Percentiles rank a stretch among this genome's conserved stretches.
Conservation (phyloP, 2,888 invertebrate genomes). For the Meteorus cinctellus region DNA sequence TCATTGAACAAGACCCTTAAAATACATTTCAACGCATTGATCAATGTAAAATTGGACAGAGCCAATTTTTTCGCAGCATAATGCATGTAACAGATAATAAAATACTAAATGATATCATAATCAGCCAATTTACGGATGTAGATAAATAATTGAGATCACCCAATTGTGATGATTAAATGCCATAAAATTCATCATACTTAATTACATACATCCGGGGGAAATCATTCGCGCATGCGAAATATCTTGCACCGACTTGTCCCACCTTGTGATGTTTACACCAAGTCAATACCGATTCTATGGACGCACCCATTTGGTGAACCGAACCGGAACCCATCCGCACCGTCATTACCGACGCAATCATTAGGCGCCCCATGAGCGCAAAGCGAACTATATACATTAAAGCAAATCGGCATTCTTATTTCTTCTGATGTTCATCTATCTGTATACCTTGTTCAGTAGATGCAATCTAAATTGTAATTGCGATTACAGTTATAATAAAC, state of each 20-base stretch:
- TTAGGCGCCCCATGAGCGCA: conserved; percentile 18
- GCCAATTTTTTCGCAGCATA: no score
- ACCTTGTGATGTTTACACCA: conserved; percentile 24
- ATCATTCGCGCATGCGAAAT: conserved; percentile 30
- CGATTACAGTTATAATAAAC: conserved; percentile 35
- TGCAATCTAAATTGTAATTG: conserved; percentile 34
- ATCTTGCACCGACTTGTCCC: conserved; percentile 16
- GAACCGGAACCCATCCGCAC: conserved; percentile 25
- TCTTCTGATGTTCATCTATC: conserved; percentile 23
- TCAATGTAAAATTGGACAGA: no score
- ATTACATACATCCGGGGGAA: conserved; percentile 29
- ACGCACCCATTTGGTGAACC: conserved; percentile 25
- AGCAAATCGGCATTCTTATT: conserved; percentile 1
- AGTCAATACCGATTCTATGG: conserved; percentile 28
- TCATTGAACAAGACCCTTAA: not conserved
- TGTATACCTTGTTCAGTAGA: conserved; percentile 4
- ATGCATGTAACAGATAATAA: not conserved
- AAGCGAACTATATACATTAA: conserved; percentile 20
- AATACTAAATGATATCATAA: not conserved
- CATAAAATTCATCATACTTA: conserved; percentile 15
- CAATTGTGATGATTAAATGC: not conserved
- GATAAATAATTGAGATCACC: not conserved
- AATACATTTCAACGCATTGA: not conserved
- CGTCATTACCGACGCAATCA: conserved; percentile 24
- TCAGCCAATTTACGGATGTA: not conserved